phyloP scores from a whole-genome alignment of 2,888 invertebrate species.

The Lepeophtheirus nordmannii region DNA sequence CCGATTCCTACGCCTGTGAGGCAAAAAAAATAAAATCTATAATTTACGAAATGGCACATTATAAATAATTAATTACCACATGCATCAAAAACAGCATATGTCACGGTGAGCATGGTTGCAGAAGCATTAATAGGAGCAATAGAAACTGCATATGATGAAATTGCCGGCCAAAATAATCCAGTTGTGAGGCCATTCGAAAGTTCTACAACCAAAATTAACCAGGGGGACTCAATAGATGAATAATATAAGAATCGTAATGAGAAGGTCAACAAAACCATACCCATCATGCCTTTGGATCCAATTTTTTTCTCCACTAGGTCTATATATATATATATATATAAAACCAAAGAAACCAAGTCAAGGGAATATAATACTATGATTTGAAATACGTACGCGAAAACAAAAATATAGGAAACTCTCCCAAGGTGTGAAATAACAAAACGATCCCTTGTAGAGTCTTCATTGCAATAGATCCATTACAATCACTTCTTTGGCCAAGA shows the following conservation, averaged over 20 bases:
- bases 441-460: constrained; percentile 11
- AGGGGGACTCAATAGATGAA: background rate
- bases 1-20: background rate
- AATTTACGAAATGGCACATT: background rate
- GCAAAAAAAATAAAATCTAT: background rate
- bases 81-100: constrained; percentile 8
- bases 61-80: constrained; percentile 8
- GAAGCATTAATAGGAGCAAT: background rate
- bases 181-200: background rate
- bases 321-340: background rate
- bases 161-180: constrained; percentile 11
- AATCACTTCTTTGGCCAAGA: constrained; percentile 7
- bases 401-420: constrained; percentile 12
- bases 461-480: constrained; percentile 10
- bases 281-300: constrained; percentile 5
- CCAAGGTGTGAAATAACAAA: background rate
- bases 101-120: constrained; percentile 2
- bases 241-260: constrained; percentile 11
- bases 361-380: no score
- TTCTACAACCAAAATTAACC: constrained; percentile 8
- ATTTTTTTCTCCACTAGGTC: background rate
- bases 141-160: background rate
- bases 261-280: constrained; percentile 1
- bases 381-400: background rate
- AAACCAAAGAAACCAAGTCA: background rate